Percentiles rank a stretch among this genome's conserved stretches.
Conservation (phyloP, 2,888 invertebrate species). For the Stictocephala bisonia region DNA sequence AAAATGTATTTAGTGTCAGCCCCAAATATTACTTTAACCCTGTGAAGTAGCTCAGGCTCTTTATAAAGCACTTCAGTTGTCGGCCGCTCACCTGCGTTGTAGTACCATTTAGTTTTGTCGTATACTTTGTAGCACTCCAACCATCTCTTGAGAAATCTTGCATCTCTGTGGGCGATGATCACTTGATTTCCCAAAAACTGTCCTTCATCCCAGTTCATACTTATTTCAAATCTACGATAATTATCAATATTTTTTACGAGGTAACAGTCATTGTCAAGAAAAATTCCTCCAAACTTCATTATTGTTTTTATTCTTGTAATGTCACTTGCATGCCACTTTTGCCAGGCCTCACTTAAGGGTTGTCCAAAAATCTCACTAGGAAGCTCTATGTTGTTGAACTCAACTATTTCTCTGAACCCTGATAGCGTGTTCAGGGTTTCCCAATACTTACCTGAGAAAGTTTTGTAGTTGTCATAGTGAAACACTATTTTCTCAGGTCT, state of each 20-base stretch:
- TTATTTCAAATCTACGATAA: slow-evolving; percentile 61
- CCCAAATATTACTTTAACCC: slow-evolving; percentile 62
- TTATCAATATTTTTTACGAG: slow-evolving; percentile 59
- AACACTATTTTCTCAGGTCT: slow-evolving; percentile 60
- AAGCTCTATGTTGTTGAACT: slow-evolving; percentile 17
- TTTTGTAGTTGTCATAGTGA: slow-evolving; percentile 58
- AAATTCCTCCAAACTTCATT: slow-evolving; percentile 62
- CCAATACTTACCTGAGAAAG: slow-evolving; percentile 56
- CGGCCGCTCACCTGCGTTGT: slow-evolving; percentile 64
- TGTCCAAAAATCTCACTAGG: slow-evolving; percentile 48
- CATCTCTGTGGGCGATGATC: slow-evolving; percentile 61
- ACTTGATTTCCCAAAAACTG: slow-evolving; percentile 53
- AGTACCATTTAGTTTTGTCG: slow-evolving; percentile 62
- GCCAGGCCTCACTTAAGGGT: slow-evolving; percentile 27
- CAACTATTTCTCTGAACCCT: slow-evolving; percentile 48
- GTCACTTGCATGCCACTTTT: slow-evolving; percentile 47
- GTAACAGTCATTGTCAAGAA: slow-evolving; percentile 62
- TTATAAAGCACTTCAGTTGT: slow-evolving; percentile 61
- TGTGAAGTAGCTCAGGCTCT: slow-evolving; percentile 62
- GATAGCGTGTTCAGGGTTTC: slow-evolving; percentile 48
- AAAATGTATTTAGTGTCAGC: slow-evolving; percentile 57
- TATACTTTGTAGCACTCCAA: too few species aligned
- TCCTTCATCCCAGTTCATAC: slow-evolving; percentile 58
- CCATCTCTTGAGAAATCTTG: too few species aligned
- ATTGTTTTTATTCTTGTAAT: slow-evolving; percentile 57